A percentile compares a stretch with the other conserved stretches of the same genome.
Conservation (phyloP, 1,140 invertebrate species). For the Ceratina calcarata region DNA sequence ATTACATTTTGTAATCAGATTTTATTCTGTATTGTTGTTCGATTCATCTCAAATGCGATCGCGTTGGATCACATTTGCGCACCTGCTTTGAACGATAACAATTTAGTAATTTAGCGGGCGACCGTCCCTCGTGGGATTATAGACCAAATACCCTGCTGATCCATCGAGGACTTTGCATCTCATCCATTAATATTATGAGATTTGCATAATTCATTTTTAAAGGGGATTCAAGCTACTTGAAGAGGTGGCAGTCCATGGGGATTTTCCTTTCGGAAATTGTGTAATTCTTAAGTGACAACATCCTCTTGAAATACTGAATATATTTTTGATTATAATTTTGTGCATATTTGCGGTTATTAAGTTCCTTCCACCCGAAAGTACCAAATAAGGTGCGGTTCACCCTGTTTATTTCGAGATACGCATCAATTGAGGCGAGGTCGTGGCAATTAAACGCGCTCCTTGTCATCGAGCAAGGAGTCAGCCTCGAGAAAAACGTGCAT, state of each 20-base stretch:
- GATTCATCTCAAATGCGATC: not conserved
- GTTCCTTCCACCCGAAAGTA: too few species aligned
- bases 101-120: conserved; percentile 5
- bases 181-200: conserved; percentile 29
- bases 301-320: too few species aligned
- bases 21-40: not conserved
- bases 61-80: conserved; percentile 18
- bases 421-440: conserved; percentile 34
- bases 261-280: not conserved
- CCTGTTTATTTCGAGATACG: conserved; percentile 20
- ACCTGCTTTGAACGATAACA: conserved; percentile 23
- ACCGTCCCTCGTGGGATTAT: conserved; percentile 24
- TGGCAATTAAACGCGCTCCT: conserved; percentile 6
- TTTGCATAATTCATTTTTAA: conserved; percentile 4
- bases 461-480: not conserved
- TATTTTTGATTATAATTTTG: too few species aligned
- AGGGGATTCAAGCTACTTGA: too few species aligned
- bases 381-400: conserved; percentile 11
- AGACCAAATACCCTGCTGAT: not conserved
- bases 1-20: too few species aligned
- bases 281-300: not conserved
- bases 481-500: conserved; percentile 10
- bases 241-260: not conserved
- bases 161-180: conserved; percentile 22
- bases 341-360: not conserved